phyloP scores from a whole-genome alignment of 2,797 vertebrate species.

The Tokudaia muenninki region DNA sequence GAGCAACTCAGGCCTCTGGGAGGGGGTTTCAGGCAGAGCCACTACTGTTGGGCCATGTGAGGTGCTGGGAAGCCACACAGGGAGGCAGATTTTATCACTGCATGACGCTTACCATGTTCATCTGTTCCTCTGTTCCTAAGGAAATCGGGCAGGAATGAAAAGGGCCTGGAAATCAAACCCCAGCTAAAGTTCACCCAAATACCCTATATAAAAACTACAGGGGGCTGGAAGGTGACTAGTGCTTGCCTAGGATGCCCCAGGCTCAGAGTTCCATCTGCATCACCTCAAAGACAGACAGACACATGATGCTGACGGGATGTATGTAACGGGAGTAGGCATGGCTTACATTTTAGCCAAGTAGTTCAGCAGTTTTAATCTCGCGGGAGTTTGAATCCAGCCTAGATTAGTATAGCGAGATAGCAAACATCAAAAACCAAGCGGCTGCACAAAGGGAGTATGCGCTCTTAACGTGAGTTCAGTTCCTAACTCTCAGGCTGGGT shows the following conservation, averaged over 20 bases:
- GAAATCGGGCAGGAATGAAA: neutral
- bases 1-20: neutral
- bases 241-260: neutral
- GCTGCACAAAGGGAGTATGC: neutral
- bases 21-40: neutral
- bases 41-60: neutral
- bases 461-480: neutral
- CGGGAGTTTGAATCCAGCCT: neutral
- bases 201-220: slow-evolving; percentile 14
- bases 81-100: neutral
- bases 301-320: neutral
- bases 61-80: neutral
- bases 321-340: neutral
- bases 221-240: neutral
- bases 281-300: neutral
- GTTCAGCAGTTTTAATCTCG: neutral
- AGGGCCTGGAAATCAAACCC: slow-evolving; percentile 7
- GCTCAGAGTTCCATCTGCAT: neutral
- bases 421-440: neutral
- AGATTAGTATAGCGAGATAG: neutral
- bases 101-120: neutral
- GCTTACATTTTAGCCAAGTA: neutral
- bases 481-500: neutral
- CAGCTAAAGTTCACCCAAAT: slow-evolving; percentile 57
- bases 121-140: neutral